Conservation (phyloP, 2,888 invertebrate genomes). For the Volucella bombylans region DNA sequence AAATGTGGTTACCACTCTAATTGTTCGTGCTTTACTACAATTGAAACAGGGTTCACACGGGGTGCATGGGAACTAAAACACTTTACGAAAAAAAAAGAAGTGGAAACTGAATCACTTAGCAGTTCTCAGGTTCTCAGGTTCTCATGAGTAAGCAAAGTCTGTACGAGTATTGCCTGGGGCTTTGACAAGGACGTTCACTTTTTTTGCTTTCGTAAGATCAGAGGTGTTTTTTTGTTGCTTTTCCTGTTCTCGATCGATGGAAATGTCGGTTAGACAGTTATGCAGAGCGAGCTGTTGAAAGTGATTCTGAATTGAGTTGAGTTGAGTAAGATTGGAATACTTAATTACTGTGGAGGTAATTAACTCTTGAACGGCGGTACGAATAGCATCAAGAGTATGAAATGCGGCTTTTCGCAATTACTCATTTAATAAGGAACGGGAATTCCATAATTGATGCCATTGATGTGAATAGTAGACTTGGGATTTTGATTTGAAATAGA, state of each 20-base stretch:
- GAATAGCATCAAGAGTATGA: background rate
- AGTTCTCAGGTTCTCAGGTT: conserved; percentile 29
- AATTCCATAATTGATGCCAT: conserved; percentile 20
- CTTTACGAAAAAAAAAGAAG: too few relatives aligned
- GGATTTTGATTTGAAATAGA: too few relatives aligned
- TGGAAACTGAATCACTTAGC: conserved; percentile 28
- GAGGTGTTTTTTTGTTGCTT: conserved; percentile 24
- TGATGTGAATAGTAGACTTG: too few relatives aligned
- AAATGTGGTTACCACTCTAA: conserved; percentile 40
- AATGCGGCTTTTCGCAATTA: conserved; percentile 28
- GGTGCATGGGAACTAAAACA: conserved; percentile 57
- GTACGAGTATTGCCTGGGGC: conserved; percentile 56
- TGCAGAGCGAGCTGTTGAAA: conserved; percentile 39
- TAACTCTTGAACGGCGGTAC: conserved; percentile 43
- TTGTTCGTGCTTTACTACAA: conserved; percentile 63
- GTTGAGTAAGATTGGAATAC: conserved; percentile 49
- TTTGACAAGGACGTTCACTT: conserved; percentile 72
- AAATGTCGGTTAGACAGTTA: conserved; percentile 61
- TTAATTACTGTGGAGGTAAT: conserved; percentile 54
- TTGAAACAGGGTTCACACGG: conserved; percentile 44
- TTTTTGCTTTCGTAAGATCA: conserved; percentile 27
- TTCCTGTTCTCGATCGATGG: conserved; percentile 44
- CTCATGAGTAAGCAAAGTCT: conserved; percentile 55
- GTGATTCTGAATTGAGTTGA: conserved; percentile 40
- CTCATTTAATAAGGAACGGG: conserved; percentile 40